Conservation (phyloP, 2,888 invertebrate genomes). For the Lasioglossum pauxillum region DNA sequence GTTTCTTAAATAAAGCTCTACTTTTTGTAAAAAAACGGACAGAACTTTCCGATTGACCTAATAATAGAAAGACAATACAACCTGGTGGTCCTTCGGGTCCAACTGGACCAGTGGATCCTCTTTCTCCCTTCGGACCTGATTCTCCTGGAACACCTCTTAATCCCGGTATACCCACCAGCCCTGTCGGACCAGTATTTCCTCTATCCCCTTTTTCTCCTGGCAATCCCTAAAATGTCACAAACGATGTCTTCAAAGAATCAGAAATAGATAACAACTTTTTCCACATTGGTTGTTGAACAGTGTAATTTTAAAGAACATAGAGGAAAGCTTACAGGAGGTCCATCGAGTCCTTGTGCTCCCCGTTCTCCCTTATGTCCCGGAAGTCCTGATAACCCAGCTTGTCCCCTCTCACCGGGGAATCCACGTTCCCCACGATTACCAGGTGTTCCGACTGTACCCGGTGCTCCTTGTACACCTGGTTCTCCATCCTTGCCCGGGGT, state of each 20-base stretch:
- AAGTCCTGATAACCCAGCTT: slow-evolving; percentile 88
- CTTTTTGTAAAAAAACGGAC: too few species aligned
- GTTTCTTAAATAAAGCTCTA: too few species aligned
- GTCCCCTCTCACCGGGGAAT: slow-evolving; percentile 91
- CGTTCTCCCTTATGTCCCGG: slow-evolving; percentile 88
- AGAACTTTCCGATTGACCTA: too few species aligned
- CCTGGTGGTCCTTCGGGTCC: slow-evolving; percentile 93
- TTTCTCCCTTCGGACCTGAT: slow-evolving; percentile 91
- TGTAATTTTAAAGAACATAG: background rate
- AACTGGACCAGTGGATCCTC: slow-evolving; percentile 88
- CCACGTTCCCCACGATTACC: slow-evolving; percentile 88
- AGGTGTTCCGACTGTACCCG: slow-evolving; percentile 86
- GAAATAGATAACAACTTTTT: background rate
- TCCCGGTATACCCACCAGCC: slow-evolving; percentile 90
- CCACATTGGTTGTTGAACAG: background rate
- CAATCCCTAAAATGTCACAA: slow-evolving; percentile 86
- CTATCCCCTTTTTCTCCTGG: slow-evolving; percentile 89
- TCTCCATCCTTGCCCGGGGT: slow-evolving; percentile 93
- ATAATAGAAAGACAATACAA: slow-evolving; percentile 55
- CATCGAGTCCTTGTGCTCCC: slow-evolving; percentile 89
- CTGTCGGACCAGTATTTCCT: slow-evolving; percentile 90
- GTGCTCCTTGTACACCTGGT: slow-evolving; percentile 88
- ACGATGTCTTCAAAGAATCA: background rate
- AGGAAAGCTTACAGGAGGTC: slow-evolving; percentile 86
- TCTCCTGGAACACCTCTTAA: slow-evolving; percentile 88